Conservation (phyloP, 1,140 invertebrate species). For the Parasteatoda tepidariorum region DNA sequence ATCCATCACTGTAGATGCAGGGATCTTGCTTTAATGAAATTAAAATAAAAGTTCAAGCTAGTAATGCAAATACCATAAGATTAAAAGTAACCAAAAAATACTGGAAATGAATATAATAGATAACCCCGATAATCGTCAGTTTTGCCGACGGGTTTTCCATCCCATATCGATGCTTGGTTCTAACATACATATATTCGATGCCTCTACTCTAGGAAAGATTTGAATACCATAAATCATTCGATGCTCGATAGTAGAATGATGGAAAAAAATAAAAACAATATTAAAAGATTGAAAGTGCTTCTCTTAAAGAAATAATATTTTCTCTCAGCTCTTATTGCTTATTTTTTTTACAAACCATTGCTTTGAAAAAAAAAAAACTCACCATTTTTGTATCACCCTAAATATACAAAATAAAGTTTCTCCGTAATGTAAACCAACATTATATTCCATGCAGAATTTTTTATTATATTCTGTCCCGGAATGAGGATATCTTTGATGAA, state of each 20-base stretch:
- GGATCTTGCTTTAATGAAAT: neutral
- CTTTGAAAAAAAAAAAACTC: neutral
- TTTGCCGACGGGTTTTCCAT: conserved; percentile 16
- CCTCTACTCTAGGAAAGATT: conserved; percentile 40
- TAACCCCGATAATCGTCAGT: conserved; percentile 22
- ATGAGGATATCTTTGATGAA: conserved; percentile 9
- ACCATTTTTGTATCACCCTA: neutral
- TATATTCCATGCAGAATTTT: neutral
- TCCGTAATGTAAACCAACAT: neutral
- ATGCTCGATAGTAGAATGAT: neutral
- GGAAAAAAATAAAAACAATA: conserved; percentile 43
- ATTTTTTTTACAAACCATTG: neutral
- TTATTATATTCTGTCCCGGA: neutral
- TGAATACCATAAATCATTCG: conserved; percentile 56
- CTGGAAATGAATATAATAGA: neutral
- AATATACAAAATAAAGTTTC: conserved; percentile 35
- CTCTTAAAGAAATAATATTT: neutral
- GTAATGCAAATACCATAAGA: too few relatives aligned
- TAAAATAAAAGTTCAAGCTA: too few relatives aligned
- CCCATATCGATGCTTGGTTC: conserved; percentile 27
- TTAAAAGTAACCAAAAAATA: conserved; percentile 1
- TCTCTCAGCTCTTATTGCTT: neutral
- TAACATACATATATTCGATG: conserved; percentile 44
- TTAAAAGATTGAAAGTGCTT: conserved; percentile 44
- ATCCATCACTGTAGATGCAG: neutral